Evolutionary conservation across 2,113 vertebrate genomes (phyloP).

Genomic region (Pantherophis guttatus): DNA sequence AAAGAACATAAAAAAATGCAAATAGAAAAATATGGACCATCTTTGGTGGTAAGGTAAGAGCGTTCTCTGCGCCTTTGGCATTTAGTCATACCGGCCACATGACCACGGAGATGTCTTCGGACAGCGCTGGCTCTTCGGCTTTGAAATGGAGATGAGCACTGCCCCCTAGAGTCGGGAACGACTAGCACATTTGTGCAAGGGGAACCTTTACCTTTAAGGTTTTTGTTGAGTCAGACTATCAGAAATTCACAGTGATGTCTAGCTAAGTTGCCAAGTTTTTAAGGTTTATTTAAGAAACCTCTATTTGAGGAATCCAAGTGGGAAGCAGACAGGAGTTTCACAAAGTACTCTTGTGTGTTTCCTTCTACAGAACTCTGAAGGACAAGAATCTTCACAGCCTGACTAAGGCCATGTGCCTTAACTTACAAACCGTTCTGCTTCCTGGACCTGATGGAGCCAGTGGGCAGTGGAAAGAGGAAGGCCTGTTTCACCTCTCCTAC

Average conservation of each 20-base stretch:
- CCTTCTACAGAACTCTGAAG: constrained; percentile 72
- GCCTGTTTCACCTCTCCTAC: constrained; percentile 79
- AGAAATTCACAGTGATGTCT: not conserved
- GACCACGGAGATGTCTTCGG: too few relatives aligned
- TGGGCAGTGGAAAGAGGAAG: constrained; percentile 74
- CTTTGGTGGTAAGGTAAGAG: too few relatives aligned
- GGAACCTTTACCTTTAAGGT: too few relatives aligned
- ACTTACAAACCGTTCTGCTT: constrained; percentile 72
- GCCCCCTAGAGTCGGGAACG: too few relatives aligned
- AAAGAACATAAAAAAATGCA: too few relatives aligned
- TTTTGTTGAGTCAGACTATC: not conserved
- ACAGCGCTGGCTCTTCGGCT: too few relatives aligned
- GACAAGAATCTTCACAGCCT: constrained; percentile 69
- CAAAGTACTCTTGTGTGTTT: not conserved
- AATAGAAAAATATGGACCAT: too few relatives aligned
- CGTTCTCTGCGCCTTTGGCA: too few relatives aligned
- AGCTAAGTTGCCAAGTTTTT: not conserved
- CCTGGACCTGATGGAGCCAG: constrained; percentile 46
- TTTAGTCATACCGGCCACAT: too few relatives aligned
- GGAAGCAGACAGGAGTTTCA: not conserved
- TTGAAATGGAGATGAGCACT: too few relatives aligned
- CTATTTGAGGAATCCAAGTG: not conserved
- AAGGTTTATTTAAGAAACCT: not conserved
- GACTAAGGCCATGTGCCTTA: constrained; percentile 66
- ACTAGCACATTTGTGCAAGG: too few relatives aligned